Percentiles rank a stretch among this genome's conserved stretches.
Evolutionary conservation across 2,113 vertebrate genomes (phyloP).

Genomic region (Strix aluco): DNA sequence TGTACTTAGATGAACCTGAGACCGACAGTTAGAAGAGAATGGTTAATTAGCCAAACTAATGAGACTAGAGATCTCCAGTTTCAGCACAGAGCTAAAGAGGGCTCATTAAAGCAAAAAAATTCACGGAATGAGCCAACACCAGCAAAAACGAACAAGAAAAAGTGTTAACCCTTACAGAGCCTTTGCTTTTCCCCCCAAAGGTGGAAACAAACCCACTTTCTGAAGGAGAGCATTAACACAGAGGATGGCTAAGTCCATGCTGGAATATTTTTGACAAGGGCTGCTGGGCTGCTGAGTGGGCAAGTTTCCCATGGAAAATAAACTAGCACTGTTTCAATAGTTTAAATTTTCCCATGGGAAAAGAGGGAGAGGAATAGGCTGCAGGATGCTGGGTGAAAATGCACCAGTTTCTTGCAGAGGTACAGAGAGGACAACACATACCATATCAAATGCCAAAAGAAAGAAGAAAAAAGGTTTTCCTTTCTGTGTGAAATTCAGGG

Average conservation of each 20-base stretch:
- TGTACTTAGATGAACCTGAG: not conserved
- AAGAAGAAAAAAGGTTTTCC: not conserved
- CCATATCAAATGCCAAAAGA: not conserved
- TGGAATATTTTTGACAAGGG: not conserved
- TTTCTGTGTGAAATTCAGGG: not conserved
- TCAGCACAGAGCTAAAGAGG: not conserved
- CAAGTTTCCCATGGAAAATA: not conserved
- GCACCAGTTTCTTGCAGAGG: not conserved
- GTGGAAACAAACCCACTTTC: not conserved
- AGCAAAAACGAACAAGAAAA: not conserved
- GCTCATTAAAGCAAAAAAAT: slow-evolving; percentile 34
- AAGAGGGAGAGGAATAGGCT: not conserved
- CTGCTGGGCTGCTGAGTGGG: not conserved
- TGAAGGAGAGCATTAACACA: not conserved
- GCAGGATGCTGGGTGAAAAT: not conserved
- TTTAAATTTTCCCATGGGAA: not conserved
- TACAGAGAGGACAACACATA: not conserved
- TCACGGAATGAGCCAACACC: not conserved
- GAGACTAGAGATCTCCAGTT: slow-evolving; percentile 12
- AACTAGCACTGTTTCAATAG: not conserved
- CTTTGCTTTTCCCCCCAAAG: not conserved
- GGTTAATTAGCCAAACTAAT: slow-evolving; percentile 56
- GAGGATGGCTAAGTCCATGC: not conserved
- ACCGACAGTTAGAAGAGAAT: not conserved
- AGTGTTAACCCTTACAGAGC: not conserved